Conservation (phyloP, 1,140 invertebrate species). For the Wasmannia auropunctata region DNA sequence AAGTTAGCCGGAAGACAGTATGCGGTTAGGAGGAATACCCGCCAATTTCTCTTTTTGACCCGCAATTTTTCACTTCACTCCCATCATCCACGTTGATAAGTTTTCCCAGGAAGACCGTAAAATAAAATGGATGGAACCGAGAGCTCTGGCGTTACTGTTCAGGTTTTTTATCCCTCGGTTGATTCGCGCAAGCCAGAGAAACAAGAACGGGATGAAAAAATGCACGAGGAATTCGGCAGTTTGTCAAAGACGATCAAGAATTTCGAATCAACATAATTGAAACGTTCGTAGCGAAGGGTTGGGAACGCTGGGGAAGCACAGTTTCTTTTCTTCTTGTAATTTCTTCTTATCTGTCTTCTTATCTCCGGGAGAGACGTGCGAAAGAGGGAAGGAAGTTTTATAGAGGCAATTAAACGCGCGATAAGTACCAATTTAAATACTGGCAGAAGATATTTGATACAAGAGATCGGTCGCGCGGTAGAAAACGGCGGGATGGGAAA, state of each 20-base stretch:
- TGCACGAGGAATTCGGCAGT: slow-evolving; percentile 15
- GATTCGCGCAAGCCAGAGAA: neutral
- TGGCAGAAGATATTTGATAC: slow-evolving; percentile 32
- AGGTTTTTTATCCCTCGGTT: slow-evolving; percentile 31
- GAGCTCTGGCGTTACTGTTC: slow-evolving; percentile 25
- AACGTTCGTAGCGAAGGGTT: neutral
- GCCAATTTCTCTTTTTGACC: slow-evolving; percentile 59
- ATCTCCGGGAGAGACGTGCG: neutral
- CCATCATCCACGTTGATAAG: slow-evolving; percentile 58
- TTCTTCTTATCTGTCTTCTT: neutral
- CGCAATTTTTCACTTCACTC: slow-evolving; percentile 58
- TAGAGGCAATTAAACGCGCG: slow-evolving; percentile 41
- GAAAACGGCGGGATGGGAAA: neutral
- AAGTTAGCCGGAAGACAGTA: slow-evolving; percentile 42
- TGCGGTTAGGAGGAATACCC: slow-evolving; percentile 40
- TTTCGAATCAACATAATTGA: slow-evolving; percentile 30
- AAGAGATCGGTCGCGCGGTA: neutral
- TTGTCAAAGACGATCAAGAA: slow-evolving; percentile 40
- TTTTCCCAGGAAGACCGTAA: slow-evolving; percentile 53
- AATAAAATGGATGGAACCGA: slow-evolving; percentile 52
- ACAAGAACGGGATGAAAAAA: slow-evolving; percentile 25
- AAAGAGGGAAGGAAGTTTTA: slow-evolving; percentile 33
- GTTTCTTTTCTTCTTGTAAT: neutral
- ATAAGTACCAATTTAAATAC: slow-evolving; percentile 49
- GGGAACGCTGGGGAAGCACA: neutral